Conservation (phyloP, 1,140 invertebrate species). For the Zaprionus tsacasi region DNA sequence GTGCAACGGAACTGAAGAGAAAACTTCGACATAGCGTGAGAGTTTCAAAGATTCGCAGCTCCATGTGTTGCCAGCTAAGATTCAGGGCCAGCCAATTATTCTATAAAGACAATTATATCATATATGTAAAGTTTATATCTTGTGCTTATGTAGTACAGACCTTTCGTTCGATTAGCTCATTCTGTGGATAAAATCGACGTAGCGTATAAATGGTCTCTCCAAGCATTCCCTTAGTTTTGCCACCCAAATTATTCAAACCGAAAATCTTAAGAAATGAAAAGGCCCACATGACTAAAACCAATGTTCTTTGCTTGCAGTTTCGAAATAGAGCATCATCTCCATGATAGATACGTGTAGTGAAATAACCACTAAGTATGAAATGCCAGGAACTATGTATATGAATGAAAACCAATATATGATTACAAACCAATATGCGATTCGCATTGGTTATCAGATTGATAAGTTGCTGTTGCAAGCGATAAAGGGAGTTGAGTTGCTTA, state of each 20-base stretch:
- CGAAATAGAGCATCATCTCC: neutral
- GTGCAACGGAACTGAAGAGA: neutral
- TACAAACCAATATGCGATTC: neutral
- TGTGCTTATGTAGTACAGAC: neutral
- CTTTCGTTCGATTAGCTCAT: neutral
- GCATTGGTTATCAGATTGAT: neutral
- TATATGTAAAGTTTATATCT: neutral
- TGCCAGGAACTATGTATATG: neutral
- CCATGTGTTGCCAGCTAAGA: neutral
- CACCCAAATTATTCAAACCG: neutral
- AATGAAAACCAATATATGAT: neutral
- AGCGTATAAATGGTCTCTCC: neutral
- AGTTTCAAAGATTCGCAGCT: neutral
- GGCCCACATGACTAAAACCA: neutral
- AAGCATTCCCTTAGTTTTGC: neutral
- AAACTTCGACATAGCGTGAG: neutral
- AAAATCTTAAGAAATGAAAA: neutral
- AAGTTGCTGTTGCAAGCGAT: neutral
- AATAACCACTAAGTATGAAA: neutral
- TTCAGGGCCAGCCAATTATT: conserved; percentile 4
- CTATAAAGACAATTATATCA: neutral
- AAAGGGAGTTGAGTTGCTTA: neutral
- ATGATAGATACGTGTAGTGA: neutral
- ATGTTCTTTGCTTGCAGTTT: neutral
- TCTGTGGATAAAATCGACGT: neutral